Percentiles rank a stretch among this genome's conserved stretches.
These are phyloP conservation scores for Aplodontia rufa DNA, from an alignment of 2,113 vertebrate species.

Conservation along the genomic window DNA sequence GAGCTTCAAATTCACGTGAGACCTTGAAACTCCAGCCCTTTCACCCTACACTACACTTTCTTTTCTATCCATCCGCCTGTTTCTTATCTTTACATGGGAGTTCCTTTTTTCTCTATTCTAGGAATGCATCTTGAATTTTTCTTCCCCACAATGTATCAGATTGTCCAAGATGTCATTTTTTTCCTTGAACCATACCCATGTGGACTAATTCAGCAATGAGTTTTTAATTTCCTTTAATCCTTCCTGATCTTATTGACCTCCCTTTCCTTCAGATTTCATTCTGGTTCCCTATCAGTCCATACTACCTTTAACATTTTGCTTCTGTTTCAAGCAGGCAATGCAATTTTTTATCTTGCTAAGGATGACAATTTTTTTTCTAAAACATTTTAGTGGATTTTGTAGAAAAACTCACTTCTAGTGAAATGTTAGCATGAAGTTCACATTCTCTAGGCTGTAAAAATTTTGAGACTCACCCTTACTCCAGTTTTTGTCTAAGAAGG, in stretches of 20 bases:
- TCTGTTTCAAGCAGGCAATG: not conserved
- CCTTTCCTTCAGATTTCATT: not conserved
- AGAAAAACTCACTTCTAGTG: not conserved
- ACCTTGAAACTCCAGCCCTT: not conserved
- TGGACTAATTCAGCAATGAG: not conserved
- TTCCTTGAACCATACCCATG: rapidly evolving
- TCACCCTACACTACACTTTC: rapidly evolving
- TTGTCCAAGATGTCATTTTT: not conserved
- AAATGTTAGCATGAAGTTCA: not conserved
- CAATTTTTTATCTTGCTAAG: not conserved
- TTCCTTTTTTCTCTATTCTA: not conserved
- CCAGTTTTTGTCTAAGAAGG: not conserved
- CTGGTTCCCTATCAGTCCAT: not conserved
- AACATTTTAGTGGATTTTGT: not conserved
- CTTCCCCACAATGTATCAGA: not conserved
- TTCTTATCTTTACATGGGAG: rapidly evolving
- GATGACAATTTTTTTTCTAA: not conserved
- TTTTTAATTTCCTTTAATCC: not conserved
- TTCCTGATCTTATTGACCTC: not conserved
- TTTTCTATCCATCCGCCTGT: not conserved
- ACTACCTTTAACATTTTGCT: not conserved
- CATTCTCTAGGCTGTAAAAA: not conserved
- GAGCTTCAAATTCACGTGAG: not conserved
- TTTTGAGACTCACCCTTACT: not conserved
- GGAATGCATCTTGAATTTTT: rapidly evolving